These are phyloP conservation scores for Hoplodrina blanda DNA, from an alignment of 2,888 invertebrate species.

Conservation along the genomic window DNA sequence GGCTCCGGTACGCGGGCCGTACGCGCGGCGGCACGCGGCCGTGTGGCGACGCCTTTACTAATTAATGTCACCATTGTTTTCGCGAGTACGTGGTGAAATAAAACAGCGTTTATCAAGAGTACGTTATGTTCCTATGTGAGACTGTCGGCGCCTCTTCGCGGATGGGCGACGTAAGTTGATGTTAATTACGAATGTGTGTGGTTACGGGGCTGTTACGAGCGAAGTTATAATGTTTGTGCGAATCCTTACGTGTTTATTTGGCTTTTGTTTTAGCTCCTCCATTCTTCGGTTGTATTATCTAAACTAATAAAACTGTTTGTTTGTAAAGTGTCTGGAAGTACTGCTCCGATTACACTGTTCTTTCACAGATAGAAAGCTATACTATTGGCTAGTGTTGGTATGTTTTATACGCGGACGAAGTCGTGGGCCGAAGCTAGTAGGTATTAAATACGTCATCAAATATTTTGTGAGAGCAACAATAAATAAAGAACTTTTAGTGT, in stretches of 20 bases:
- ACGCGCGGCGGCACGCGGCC: conserved; percentile 39
- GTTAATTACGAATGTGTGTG: background rate
- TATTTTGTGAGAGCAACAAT: no score
- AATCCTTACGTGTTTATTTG: background rate
- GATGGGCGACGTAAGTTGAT: background rate
- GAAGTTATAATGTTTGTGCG: background rate
- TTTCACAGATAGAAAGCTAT: no score
- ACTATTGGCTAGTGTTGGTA: no score
- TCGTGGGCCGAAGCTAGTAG: no score
- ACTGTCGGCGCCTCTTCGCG: conserved; percentile 6
- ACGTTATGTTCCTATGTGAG: conserved; percentile 31
- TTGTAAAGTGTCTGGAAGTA: no score
- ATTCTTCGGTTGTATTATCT: no score
- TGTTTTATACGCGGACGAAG: no score
- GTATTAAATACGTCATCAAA: no score
- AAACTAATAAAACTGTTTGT: no score
- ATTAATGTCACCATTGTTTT: conserved; percentile 65
- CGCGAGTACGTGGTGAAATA: conserved; percentile 37
- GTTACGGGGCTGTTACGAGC: background rate
- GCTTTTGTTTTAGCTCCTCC: no score
- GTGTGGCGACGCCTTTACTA: conserved; percentile 61
- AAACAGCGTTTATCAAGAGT: conserved; percentile 43
- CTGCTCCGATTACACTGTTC: no score
- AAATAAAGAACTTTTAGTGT: no score
- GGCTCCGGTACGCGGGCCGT: conserved; percentile 32